Percentiles rank a stretch among this genome's conserved stretches.
phyloP scores from a whole-genome alignment of 2,113 vertebrate genomes.

The Dendropsophus ebraccatus region DNA sequence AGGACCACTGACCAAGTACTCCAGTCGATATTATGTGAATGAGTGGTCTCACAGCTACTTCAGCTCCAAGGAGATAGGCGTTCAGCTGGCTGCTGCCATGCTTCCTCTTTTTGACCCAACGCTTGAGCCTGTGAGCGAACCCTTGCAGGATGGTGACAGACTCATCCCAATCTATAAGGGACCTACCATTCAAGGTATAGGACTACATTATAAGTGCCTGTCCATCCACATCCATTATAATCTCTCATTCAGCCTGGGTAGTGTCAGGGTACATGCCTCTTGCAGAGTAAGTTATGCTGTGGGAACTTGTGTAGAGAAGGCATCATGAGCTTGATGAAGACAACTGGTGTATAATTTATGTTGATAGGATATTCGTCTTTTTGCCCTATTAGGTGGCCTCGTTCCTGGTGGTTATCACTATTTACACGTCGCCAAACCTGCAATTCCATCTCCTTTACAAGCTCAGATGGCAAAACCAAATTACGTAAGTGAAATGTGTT shows the following conservation, averaged over 20 bases:
- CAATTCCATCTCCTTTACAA: conserved; percentile 62
- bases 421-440: conserved; percentile 82
- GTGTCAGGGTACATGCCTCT: no score
- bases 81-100: conserved; percentile 80
- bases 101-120: conserved; percentile 82
- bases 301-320: no score
- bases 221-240: no score
- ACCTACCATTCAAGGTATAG: conserved; percentile 83
- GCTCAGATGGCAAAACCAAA: conserved; percentile 62
- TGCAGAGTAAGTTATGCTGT: no score
- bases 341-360: background rate
- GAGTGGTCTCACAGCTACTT: conserved; percentile 82
- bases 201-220: no score
- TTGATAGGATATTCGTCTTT: background rate
- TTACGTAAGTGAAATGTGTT: conserved; percentile 76
- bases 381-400: conserved; percentile 75
- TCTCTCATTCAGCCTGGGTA: no score
- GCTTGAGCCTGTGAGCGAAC: conserved; percentile 60
- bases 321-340: no score
- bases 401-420: conserved; percentile 87
- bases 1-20: conserved; percentile 90
- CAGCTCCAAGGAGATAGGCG: conserved; percentile 88
- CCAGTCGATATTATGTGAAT: conserved; percentile 77
- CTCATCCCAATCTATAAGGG: conserved; percentile 80
- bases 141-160: conserved; percentile 65